phyloP scores from a whole-genome alignment of 2,888 invertebrate genomes.

The Anthrax anthrax region DNA sequence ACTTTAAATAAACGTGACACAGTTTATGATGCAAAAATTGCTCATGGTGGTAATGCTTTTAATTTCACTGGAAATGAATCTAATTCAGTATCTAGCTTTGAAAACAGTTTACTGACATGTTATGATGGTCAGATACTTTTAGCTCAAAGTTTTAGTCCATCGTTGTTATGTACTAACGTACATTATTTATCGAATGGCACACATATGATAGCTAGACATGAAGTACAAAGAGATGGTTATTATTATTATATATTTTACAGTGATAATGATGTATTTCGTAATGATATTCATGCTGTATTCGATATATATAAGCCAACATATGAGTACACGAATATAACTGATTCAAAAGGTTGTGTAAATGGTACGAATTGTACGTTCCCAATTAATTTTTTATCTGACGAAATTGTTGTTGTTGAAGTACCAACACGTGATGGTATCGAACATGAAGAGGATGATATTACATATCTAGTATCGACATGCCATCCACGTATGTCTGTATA shows the following conservation, averaged over 20 bases:
- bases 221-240: conserved; percentile 62
- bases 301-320: conserved; percentile 76
- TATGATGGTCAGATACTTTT: conserved; percentile 63
- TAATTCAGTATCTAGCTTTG: conserved; percentile 68
- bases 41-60: conserved; percentile 57
- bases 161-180: conserved; percentile 50
- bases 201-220: conserved; percentile 54
- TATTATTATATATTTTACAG: conserved; percentile 84
- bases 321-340: conserved; percentile 44
- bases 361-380: conserved; percentile 62
- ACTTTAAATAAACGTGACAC: conserved; percentile 24
- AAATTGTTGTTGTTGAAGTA: conserved; percentile 70
- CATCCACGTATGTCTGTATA: conserved; percentile 67
- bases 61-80: conserved; percentile 45
- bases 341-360: conserved; percentile 57
- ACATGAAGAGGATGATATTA: conserved; percentile 57
- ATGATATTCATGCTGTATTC: conserved; percentile 70
- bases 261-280: conserved; percentile 64
- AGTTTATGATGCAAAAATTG: conserved; percentile 56
- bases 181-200: conserved; percentile 49
- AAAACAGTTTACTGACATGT: conserved; percentile 58
- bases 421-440: conserved; percentile 69
- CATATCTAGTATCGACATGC: conserved; percentile 59
- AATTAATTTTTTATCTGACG: conserved; percentile 55
- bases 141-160: conserved; percentile 54